phyloP scores from a whole-genome alignment of 1,140 invertebrate species.

The Homalodisca vitripennis region DNA sequence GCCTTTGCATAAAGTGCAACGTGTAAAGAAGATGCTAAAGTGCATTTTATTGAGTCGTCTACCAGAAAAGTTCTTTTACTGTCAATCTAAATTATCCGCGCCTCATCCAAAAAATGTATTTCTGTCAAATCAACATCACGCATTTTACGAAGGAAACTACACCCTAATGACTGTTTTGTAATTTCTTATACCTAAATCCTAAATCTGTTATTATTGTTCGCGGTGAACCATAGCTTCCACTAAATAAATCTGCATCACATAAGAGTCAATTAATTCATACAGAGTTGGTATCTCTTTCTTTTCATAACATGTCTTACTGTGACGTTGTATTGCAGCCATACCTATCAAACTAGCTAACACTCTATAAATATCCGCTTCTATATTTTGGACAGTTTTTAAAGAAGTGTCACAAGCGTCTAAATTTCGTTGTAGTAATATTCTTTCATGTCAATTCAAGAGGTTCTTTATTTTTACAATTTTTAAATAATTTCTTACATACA shows the following conservation, averaged over 20 bases:
- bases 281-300: conserved; percentile 11
- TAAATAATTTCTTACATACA: neutral
- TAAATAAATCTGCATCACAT: neutral
- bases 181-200: neutral
- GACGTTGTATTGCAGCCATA: neutral
- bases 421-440: neutral
- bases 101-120: neutral
- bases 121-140: neutral
- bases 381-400: neutral
- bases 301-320: neutral
- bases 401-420: neutral
- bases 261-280: neutral
- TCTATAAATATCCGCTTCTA: neutral
- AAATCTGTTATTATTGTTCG: neutral
- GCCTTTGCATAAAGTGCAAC: conserved; percentile 1
- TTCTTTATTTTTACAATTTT: neutral
- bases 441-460: neutral
- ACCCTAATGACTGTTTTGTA: neutral
- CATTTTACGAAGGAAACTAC: conserved; percentile 11
- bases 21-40: neutral
- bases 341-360: neutral
- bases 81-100: neutral
- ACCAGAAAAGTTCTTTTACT: neutral
- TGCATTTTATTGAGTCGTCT: conserved; percentile 6
- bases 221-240: conserved; percentile 13